Base-by-base conservation (phyloP, 2,888 invertebrate species). In the Hofmannophila pseudospretella region DNA sequence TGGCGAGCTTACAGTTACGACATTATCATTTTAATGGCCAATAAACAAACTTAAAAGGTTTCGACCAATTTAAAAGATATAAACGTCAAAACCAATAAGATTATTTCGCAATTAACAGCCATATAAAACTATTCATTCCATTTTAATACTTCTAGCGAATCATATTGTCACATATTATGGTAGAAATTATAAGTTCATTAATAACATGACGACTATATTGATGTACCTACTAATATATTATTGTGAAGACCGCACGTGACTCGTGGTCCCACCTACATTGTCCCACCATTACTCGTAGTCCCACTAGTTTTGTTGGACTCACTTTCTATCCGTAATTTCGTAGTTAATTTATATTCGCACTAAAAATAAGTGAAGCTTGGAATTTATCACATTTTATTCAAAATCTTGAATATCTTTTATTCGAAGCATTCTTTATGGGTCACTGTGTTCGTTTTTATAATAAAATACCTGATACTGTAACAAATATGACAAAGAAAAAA, bases 271-370 rank as follows among this genome's bases (percentile, higher is more conserved):
- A n/a, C n/a, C n/a, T n/a, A n/a, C n/a, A n/a, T n/a, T n/a, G n/a
- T n/a, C n/a, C n/a, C n/a, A n/a, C n/a, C n/a, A n/a, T n/a, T n/a
- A n/a, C n/a, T n/a, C n/a, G n/a, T n/a, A n/a, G n/a, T n/a, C n/a
- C n/a, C n/a, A n/a, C n/a, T n/a, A n/a, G n/a, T 32, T 23, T 22
- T 20, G 32, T 22, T 10, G 32, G 22, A 11, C n/a, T 32, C 32
- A 12, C 32, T 32, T 32, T 32, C 32, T 32, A 22, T 22, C 12
- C 32, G 32, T 22, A 26, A 30, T 30, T 30, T 34, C 30, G n/a
- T n/a, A 26, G 23, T n/a, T 16, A 25, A 8, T 5, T 3, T 7
- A 27, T 12, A 31, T 38, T 38, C 38, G 30, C 38, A 23, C 23
- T 2, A 4, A n/a, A 27, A 30, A n/a, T 30, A 23, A 23, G 23